Evolutionary conservation across 1,140 invertebrate species (phyloP).

Genomic region (Rhynchophorus ferrugineus): DNA sequence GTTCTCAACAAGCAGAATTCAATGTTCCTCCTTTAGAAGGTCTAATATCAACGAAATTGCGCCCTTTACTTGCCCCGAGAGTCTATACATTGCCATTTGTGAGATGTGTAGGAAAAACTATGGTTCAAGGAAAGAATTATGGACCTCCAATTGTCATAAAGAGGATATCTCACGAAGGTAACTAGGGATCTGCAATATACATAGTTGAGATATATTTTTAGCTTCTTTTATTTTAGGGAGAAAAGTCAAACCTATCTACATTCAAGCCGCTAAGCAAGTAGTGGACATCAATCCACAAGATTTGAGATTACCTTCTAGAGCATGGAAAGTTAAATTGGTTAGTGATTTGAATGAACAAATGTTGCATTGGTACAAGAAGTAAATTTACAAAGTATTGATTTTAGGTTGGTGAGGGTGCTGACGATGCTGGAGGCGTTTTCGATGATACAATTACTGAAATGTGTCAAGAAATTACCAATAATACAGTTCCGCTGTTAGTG

Average conservation of each 20-base stretch:
- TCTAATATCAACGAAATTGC: conserved; percentile 45
- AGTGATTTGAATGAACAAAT: too few relatives aligned
- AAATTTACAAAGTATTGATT: too few relatives aligned
- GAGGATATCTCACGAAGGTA: conserved; percentile 50
- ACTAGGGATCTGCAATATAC: too few relatives aligned
- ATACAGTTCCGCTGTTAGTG: conserved; percentile 46
- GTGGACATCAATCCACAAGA: conserved; percentile 52
- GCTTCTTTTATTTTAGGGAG: conserved; percentile 35
- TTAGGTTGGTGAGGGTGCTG: conserved; percentile 56
- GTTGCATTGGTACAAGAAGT: too few relatives aligned
- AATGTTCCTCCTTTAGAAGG: conserved; percentile 40
- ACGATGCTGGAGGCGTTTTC: conserved; percentile 64
- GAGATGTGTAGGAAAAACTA: conserved; percentile 55
- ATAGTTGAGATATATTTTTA: background rate
- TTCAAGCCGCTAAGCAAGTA: conserved; percentile 58
- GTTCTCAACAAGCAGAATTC: conserved; percentile 41
- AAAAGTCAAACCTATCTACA: conserved; percentile 51
- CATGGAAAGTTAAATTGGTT: conserved; percentile 57
- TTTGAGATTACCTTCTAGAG: conserved; percentile 53
- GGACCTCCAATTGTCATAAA: conserved; percentile 60
- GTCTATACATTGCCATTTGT: conserved; percentile 61
- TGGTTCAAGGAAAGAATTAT: conserved; percentile 61
- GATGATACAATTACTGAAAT: conserved; percentile 67
- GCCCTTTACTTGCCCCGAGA: conserved; percentile 50
- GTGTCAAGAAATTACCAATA: conserved; percentile 51